Evolutionary conservation across 2,888 invertebrate species (phyloP).

Genomic region (Steinernema carpocapsae): DNA sequence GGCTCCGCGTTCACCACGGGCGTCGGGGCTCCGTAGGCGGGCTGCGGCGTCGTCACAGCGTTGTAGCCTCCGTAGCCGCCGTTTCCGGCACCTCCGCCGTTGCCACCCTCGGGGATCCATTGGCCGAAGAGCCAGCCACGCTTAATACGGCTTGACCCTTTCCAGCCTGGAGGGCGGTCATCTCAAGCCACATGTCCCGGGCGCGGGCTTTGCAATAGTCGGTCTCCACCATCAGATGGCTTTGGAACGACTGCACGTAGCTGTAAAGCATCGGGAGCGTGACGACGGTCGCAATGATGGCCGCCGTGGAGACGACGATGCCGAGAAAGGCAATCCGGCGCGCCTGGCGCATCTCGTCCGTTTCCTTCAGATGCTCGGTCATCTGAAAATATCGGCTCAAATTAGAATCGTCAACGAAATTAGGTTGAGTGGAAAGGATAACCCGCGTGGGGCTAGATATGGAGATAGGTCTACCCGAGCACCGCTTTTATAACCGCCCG

Average conservation of each 20-base stretch:
- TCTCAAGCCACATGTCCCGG: slow-evolving; percentile 64
- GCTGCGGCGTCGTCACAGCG: slow-evolving; percentile 16
- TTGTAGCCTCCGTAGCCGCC: slow-evolving; percentile 52
- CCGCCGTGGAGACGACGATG: slow-evolving; percentile 62
- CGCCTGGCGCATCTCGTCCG: slow-evolving; percentile 59
- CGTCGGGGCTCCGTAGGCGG: slow-evolving; percentile 33
- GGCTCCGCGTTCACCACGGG: slow-evolving; percentile 49
- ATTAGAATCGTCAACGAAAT: neutral
- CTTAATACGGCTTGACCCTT: slow-evolving; percentile 59
- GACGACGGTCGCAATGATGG: slow-evolving; percentile 58
- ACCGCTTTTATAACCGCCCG: neutral
- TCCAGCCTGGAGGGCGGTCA: slow-evolving; percentile 62
- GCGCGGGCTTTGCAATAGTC: slow-evolving; percentile 63
- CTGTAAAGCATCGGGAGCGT: slow-evolving; percentile 62
- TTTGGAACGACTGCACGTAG: slow-evolving; percentile 62
- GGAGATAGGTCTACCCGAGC: neutral
- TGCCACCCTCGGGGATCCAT: slow-evolving; percentile 60
- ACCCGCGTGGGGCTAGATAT: neutral
- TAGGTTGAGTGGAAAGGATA: neutral
- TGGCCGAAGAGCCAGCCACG: slow-evolving; percentile 63
- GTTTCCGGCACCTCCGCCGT: slow-evolving; percentile 53
- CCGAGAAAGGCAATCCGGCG: slow-evolving; percentile 61
- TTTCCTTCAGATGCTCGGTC: slow-evolving; percentile 24
- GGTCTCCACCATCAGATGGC: slow-evolving; percentile 61
- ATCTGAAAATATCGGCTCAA: neutral